phyloP scores from a whole-genome alignment of 2,113 vertebrate species.

The Phalacrocorax pelagicus region DNA sequence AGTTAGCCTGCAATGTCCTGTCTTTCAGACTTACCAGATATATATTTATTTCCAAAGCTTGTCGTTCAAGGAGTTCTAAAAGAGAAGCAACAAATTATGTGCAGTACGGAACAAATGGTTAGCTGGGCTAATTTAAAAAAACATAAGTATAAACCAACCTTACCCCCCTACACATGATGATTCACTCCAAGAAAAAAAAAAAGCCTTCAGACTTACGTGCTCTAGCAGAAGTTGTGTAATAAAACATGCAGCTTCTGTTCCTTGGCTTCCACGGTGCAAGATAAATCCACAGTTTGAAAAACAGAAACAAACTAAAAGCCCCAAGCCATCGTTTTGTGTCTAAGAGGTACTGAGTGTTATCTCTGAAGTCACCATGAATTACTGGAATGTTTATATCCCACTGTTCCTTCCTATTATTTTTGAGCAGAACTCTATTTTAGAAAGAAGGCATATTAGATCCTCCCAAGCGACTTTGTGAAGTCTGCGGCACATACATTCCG shows the following conservation, averaged over 20 bases:
- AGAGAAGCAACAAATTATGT: background rate
- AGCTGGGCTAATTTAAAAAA: slow-evolving; percentile 9
- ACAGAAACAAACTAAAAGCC: slow-evolving; percentile 18
- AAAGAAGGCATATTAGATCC: background rate
- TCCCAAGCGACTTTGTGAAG: background rate
- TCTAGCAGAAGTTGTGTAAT: background rate
- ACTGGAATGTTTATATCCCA: background rate
- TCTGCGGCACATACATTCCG: background rate
- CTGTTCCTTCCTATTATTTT: background rate
- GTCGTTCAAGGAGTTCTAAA: background rate
- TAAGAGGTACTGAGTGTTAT: background rate
- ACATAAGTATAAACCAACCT: background rate
- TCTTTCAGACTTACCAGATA: background rate
- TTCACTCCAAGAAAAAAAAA: background rate
- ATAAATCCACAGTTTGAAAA: slow-evolving; percentile 13
- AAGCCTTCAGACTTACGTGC: background rate
- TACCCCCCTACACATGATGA: background rate
- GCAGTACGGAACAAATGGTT: background rate
- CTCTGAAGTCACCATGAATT: background rate
- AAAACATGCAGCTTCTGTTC: background rate
- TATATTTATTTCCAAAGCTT: slow-evolving; percentile 10
- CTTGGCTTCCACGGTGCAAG: background rate
- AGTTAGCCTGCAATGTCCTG: background rate
- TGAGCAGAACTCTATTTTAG: background rate
- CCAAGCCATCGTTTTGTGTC: background rate